Evolutionary conservation across 2,113 vertebrate genomes (phyloP).

Genomic region (Verasper variegatus): DNA sequence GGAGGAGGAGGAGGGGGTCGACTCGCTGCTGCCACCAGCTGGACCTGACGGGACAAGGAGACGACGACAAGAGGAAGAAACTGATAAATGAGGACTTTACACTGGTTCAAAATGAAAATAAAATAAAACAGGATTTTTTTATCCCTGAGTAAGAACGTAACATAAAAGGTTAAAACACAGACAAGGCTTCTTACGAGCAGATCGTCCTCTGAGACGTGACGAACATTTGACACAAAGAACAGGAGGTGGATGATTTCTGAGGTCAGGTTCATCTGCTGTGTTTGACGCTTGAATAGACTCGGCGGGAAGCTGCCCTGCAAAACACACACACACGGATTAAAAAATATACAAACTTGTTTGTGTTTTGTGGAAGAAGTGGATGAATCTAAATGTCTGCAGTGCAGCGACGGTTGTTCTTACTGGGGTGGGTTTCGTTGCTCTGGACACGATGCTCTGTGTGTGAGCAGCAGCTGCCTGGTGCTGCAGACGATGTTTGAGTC

Average conservation of each 20-base stretch:
- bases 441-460: constrained; percentile 5
- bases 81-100: too few relatives aligned
- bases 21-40: not conserved
- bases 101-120: too few relatives aligned
- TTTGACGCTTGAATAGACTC: constrained; percentile 4
- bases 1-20: not conserved
- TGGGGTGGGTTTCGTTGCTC: constrained; percentile 67
- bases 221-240: constrained; percentile 55
- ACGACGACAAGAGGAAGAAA: too few relatives aligned
- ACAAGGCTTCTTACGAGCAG: constrained; percentile 53
- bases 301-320: constrained; percentile 49
- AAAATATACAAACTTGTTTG: too few relatives aligned
- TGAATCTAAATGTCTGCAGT: too few relatives aligned
- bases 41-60: not conserved
- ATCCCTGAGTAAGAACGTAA: not conserved
- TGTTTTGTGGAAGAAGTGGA: not conserved
- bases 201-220: constrained; percentile 2
- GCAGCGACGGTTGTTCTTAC: constrained; percentile 66
- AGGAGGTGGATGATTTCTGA: constrained; percentile 3
- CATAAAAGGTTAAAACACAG: not conserved
- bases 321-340: not conserved
- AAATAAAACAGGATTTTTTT: not conserved
- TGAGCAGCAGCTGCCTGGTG: not conserved
- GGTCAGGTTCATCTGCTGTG: constrained; percentile 40
- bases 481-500: constrained; percentile 52